Base-by-base conservation (phyloP, 2,113 vertebrate genomes). In the Ageneiosus marmoratus region DNA sequence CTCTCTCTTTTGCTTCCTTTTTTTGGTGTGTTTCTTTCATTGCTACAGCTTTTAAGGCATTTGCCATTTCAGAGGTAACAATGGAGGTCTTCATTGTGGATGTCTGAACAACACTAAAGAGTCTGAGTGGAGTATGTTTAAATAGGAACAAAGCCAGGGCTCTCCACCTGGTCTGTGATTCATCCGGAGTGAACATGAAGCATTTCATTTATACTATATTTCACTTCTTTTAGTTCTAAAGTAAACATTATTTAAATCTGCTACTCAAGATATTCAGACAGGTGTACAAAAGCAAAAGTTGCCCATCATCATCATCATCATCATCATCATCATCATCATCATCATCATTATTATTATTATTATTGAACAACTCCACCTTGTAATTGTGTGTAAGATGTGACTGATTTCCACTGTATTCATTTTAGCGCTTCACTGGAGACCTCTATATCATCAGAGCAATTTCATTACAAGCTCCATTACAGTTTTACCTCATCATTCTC, bases 101-200 rank as follows among this genome's bases (percentile, higher is more conserved):
- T 65, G 41, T 80, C 41, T 80, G 62, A 80, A 67, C 78, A 67
- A 27, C 78, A 37, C 32, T 78, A 62, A 77, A 58, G 34, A 58
- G 75, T 44, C 53, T 63, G 44, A 63, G 56, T 46, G 56, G 32
- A 78, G 37, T 62, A 16, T 62, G 37, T 78, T 78, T 56, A 79
- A 65, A 53, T 20, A 65, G 22, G 78, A 67, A 51, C 60, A 83
- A 77, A 53, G 20, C 46, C 29, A 27, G 34, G 29, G 50, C 74
- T 62, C 50, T 70, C 34, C 13, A 63, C 50, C 41, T 27, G 5
- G 41, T 29, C 41, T 63, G 7, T 8, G 46, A 53, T 73, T 37
- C 18, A 76, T 41, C 13, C 34, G 22, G 53, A 37, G 34, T 11
- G 62, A 67, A 63, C 77, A 62, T 63, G 22, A 55, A 79, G 80